Evolutionary conservation across 2,797 vertebrate genomes (phyloP).

Genomic region (Alexandromys oeconomus): DNA sequence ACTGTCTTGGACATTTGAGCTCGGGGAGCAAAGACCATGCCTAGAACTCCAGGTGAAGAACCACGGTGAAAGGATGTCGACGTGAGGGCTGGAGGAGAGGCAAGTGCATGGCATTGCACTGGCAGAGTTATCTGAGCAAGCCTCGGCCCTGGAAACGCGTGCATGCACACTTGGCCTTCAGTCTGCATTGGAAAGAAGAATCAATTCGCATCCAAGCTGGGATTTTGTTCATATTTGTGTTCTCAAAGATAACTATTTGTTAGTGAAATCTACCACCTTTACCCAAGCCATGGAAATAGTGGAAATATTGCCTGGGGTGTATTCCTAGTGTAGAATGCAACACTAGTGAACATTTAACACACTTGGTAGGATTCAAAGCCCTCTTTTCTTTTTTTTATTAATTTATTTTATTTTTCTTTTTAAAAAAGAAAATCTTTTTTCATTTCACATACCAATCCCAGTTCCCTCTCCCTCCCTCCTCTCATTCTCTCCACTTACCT

Average conservation of each 20-base stretch:
- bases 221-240: constrained; percentile 79
- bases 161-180: constrained; percentile 73
- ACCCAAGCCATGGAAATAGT: constrained; percentile 73
- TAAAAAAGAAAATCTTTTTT: too few species aligned
- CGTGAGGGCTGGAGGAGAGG: constrained; percentile 35
- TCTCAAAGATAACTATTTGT: constrained; percentile 75
- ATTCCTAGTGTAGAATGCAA: constrained; percentile 52
- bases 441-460: too few species aligned
- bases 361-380: constrained; percentile 54
- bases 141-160: constrained; percentile 38
- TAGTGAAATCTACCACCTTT: constrained; percentile 75
- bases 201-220: constrained; percentile 70
- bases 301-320: constrained; percentile 59
- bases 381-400: background rate
- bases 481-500: too few species aligned
- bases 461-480: too few species aligned
- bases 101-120: constrained; percentile 53
- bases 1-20: background rate
- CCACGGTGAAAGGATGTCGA: constrained; percentile 23
- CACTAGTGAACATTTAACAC: constrained; percentile 37
- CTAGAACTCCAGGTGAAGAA: background rate
- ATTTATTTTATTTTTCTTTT: too few species aligned
- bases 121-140: constrained; percentile 71
- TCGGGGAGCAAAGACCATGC: constrained; percentile 3
- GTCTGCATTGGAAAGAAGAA: constrained; percentile 68